Evolutionary conservation across 2,113 vertebrate genomes (phyloP), one percentile per base, ranked within the genome.

Genomic region (Albula glossodonta): DNA sequence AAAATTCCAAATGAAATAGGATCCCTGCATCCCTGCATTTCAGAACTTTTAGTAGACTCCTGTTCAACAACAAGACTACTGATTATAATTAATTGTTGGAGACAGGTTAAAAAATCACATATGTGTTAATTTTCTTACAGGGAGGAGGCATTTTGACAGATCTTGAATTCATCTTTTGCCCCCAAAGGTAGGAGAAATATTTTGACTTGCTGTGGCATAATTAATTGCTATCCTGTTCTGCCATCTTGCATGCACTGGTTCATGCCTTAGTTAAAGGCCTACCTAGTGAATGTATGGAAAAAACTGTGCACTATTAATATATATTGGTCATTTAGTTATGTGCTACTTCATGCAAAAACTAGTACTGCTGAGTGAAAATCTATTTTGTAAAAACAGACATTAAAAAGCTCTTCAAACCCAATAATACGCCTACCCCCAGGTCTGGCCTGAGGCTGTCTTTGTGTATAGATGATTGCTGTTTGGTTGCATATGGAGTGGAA

Each of bases 171-270:
- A 49, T 52, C 41, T 78, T 83, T 77, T 49, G 51, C 81, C 50
- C 66, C 78, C 11, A 83, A 81, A 86, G 85, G 85, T 83, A 86
- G 74, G 85, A 51, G 22, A 80, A 15, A 31, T 70, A 17, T 50
- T 48, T 9, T 80, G 11, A 19, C 51, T 51, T 80, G 41, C 13
- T 12, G 17, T 48, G 79, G 60, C 3, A 66, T 19, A 2, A 4
- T 49, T 2, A 31, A 51, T 15, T 17, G 50, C 10, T 49, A 9
- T 80, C 11, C 41, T 80, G 78, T 48, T 49, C 48, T 17, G 11
- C 12, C 41, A 17, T 80, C 12, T 50, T 51, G 13, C 50, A n/a
- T 84, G 9, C n/a, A 51, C 12, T 15, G n/a, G n/a, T 31, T 13
- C 52, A 13, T 78, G n/a, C 25, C 13, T 52, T 15, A 22, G 74